Percentiles rank a stretch among this genome's conserved stretches.
Evolutionary conservation across 2,113 vertebrate genomes (phyloP).

Genomic region (Empidonax traillii): DNA sequence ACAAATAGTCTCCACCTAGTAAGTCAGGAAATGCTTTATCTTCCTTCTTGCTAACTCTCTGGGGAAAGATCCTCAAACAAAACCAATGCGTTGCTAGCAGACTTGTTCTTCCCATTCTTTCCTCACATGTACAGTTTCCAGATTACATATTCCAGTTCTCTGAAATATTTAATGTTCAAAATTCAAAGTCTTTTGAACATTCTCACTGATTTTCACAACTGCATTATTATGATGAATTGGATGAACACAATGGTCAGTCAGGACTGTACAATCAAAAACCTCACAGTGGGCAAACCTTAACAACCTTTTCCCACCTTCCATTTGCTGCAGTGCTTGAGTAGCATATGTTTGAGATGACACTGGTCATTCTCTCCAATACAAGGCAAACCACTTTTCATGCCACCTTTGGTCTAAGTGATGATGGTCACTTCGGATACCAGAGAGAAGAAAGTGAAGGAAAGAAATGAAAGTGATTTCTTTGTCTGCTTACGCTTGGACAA

Average conservation of each 20-base stretch:
- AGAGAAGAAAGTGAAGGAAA: background rate
- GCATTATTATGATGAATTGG: background rate
- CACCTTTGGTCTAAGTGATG: background rate
- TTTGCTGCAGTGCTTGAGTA: background rate
- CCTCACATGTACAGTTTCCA: background rate
- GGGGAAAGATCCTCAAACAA: background rate
- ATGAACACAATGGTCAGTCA: background rate
- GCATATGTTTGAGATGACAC: background rate
- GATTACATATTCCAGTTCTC: background rate
- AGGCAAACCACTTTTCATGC: background rate
- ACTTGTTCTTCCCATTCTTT: background rate
- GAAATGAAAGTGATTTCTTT: background rate
- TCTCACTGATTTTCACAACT: background rate
- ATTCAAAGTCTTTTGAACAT: background rate
- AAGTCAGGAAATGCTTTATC: background rate
- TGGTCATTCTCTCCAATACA: background rate
- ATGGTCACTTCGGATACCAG: fast-evolving
- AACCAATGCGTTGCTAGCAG: background rate
- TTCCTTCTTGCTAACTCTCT: background rate
- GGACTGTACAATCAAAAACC: background rate
- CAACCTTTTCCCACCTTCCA: background rate
- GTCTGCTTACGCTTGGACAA: background rate
- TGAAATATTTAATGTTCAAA: background rate
- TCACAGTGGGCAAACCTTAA: background rate
- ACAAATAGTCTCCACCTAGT: background rate